Base-by-base conservation (phyloP, 1,140 invertebrate genomes). In the Zaprionus tsacasi region DNA sequence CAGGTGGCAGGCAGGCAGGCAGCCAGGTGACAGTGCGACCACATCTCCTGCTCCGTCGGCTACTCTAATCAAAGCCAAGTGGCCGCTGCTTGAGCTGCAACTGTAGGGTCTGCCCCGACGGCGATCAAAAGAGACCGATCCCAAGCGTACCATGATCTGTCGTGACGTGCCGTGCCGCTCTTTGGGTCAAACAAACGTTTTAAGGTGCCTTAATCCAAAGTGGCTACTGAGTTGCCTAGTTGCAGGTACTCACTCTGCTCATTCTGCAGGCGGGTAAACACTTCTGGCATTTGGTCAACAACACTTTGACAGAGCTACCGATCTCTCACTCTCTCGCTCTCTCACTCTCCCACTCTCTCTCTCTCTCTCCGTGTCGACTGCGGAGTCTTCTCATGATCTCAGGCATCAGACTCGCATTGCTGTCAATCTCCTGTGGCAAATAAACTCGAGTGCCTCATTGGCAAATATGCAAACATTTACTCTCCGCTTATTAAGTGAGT, bases 371-470 rank as follows among this genome's bases (percentile, higher is more conserved):
- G n/a, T n/a, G n/a, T 35, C 33, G 10, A 35, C 33, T 35, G 33
- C 33, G 33, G 33, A n/a, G 13, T 66, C n/a, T 55, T 73, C 65
- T 69, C 50, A 69, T 74, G 52, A 60, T 52, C 12, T 68, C 56
- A 72, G 70, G 63, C 81, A 83, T 85, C 78, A 79, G 76, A 78
- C 65, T 58, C 70, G 48, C 57, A 63, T 82, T 85, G 81, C 81
- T 83, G 81, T 86, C 82, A 88, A 88, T 89, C 85, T 89, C 83
- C 83, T 88, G 83, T 78, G 83, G 85, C 83, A 88, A 88, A 88
- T 88, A 87, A 86, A 82, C 82, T 87, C 82, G 78, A 88, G 83
- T 89, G 85, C 35, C 83, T 87, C 54, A 69, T 80, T 78, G 76
- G 85, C 85, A 89, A 88, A 88, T 81, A 88, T 12, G 55, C 68